These are phyloP conservation scores for Streblospio benedicti DNA, from an alignment of 1,140 invertebrate genomes.

Conservation along the genomic window DNA sequence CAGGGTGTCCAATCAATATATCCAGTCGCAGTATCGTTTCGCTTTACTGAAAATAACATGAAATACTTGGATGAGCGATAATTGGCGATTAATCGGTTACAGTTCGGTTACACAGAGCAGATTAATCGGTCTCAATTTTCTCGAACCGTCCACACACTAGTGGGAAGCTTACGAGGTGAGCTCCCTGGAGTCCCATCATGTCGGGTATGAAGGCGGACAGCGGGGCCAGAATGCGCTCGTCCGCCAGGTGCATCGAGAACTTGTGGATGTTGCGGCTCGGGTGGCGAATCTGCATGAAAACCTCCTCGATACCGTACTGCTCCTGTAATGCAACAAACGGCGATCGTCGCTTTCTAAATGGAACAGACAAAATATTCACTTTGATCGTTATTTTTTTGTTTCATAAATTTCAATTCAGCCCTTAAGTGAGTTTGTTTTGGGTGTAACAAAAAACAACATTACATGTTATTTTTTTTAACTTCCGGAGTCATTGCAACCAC, in stretches of 20 bases:
- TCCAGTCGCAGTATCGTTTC: too few species aligned
- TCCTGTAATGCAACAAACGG: conserved; percentile 50
- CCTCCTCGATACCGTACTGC: conserved; percentile 72
- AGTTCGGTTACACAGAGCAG: too few species aligned
- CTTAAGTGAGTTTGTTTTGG: neutral
- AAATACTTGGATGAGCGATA: too few species aligned
- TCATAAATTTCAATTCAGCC: neutral
- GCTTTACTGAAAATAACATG: too few species aligned
- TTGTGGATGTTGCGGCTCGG: conserved; percentile 62
- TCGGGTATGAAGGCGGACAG: conserved; percentile 81
- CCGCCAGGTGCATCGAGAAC: conserved; percentile 73
- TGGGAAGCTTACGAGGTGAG: too few species aligned
- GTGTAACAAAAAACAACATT: neutral
- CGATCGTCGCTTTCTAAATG: neutral
- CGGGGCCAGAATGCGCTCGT: conserved; percentile 86
- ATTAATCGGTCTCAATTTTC: too few species aligned
- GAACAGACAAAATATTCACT: neutral
- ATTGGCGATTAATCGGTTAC: too few species aligned
- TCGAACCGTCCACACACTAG: neutral
- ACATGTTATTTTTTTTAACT: neutral
- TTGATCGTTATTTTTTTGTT: neutral
- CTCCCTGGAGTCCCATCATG: conserved; percentile 72
- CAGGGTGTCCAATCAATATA: too few species aligned
- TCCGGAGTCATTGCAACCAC: neutral
- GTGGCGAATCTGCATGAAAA: conserved; percentile 65